These are phyloP conservation scores for Pica pica DNA, from an alignment of 2,113 vertebrate species.

Conservation along the genomic window DNA sequence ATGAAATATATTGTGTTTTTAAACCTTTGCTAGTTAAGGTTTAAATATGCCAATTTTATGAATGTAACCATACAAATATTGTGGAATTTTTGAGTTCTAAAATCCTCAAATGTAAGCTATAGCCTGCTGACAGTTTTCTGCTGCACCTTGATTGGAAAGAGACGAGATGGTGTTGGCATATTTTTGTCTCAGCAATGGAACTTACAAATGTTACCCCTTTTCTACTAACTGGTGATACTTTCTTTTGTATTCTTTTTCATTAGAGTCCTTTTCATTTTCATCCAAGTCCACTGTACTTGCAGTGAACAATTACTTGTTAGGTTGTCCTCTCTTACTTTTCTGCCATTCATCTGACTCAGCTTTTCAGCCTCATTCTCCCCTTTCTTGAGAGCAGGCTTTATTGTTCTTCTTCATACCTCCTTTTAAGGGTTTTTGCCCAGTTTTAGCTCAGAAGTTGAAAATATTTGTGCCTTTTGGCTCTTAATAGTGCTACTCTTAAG, in stretches of 20 bases:
- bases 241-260: not conserved
- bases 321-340: not conserved
- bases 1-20: not conserved
- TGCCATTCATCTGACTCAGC: not conserved
- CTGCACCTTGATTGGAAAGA: not conserved
- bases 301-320: not conserved
- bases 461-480: rapidly evolving
- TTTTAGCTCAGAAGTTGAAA: not conserved
- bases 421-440: not conserved
- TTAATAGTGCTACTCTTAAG: not conserved
- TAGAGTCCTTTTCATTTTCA: too few species aligned
- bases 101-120: not conserved
- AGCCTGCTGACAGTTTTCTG: not conserved
- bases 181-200: not conserved
- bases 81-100: not conserved
- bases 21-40: not conserved
- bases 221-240: not conserved
- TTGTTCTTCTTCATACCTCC: not conserved
- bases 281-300: not conserved
- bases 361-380: not conserved
- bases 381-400: not conserved
- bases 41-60: not conserved
- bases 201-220: not conserved
- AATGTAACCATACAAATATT: not conserved
- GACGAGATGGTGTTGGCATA: not conserved